Percentiles rank a stretch among this genome's conserved stretches.
phyloP scores from a whole-genome alignment of 2,888 invertebrate species.

The Euplagia quadripunctaria region DNA sequence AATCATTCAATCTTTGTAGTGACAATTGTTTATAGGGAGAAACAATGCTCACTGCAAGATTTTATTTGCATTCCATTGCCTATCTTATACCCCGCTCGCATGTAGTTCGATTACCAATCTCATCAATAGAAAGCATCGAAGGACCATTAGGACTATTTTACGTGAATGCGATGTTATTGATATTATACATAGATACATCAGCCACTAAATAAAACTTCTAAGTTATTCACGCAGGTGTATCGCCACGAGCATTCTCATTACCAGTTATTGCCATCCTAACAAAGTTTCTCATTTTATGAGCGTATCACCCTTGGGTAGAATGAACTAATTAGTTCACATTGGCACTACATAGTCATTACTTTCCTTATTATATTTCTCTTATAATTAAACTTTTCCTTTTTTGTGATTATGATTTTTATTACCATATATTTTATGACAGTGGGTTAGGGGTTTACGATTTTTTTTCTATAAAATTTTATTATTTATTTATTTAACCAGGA shows the following conservation, averaged over 20 bases:
- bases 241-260: conserved; percentile 33
- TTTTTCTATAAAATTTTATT: neutral
- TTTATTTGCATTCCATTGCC: neutral
- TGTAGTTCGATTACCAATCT: neutral
- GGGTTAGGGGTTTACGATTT: neutral
- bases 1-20: too few relatives aligned
- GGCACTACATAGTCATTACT: neutral
- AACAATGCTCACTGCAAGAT: too few relatives aligned
- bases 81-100: neutral
- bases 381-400: neutral
- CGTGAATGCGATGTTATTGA: neutral
- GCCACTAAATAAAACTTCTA: conserved; percentile 12
- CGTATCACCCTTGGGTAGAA: conserved; percentile 2
- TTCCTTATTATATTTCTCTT: neutral
- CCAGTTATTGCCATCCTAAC: conserved; percentile 17
- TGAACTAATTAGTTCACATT: conserved; percentile 7
- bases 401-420: neutral
- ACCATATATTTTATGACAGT: neutral
- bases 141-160: neutral
- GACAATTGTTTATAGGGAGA: too few relatives aligned
- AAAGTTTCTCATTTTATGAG: conserved; percentile 18
- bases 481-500: too few relatives aligned
- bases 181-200: neutral
- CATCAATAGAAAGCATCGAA: neutral
- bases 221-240: conserved; percentile 41